Evolutionary conservation across 2,113 vertebrate genomes (phyloP).

Genomic region (Tragulus kanchil): DNA sequence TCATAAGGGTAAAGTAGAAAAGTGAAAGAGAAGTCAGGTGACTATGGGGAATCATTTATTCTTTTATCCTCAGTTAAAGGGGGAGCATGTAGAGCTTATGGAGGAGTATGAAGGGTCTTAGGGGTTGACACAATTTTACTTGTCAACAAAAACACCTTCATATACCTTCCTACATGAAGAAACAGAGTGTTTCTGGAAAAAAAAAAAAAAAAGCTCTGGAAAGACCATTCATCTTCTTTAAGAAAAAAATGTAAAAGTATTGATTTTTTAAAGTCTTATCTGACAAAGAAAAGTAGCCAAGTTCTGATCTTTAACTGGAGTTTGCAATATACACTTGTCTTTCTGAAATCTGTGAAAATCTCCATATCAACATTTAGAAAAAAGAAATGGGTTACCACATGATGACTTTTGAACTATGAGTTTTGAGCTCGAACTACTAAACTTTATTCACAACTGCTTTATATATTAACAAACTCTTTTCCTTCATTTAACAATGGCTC

Average conservation of each 20-base stretch:
- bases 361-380: background rate
- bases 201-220: background rate
- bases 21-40: background rate
- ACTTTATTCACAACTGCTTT: background rate
- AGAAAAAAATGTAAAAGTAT: background rate
- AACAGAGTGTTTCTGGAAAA: background rate
- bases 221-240: background rate
- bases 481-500: slow-evolving; percentile 62
- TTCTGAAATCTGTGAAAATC: background rate
- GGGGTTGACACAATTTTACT: background rate
- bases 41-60: background rate
- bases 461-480: slow-evolving; percentile 35
- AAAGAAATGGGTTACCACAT: background rate
- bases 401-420: background rate
- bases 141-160: background rate
- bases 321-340: background rate
- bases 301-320: slow-evolving; percentile 8
- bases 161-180: background rate
- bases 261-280: background rate
- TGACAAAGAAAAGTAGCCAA: slow-evolving; percentile 9
- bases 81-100: background rate
- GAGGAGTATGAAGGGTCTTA: background rate
- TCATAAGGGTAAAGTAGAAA: background rate
- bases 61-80: background rate
- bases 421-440: slow-evolving; percentile 5